phyloP scores from a whole-genome alignment of 2,113 vertebrate genomes.

The Tachysurus fulvidraco region DNA sequence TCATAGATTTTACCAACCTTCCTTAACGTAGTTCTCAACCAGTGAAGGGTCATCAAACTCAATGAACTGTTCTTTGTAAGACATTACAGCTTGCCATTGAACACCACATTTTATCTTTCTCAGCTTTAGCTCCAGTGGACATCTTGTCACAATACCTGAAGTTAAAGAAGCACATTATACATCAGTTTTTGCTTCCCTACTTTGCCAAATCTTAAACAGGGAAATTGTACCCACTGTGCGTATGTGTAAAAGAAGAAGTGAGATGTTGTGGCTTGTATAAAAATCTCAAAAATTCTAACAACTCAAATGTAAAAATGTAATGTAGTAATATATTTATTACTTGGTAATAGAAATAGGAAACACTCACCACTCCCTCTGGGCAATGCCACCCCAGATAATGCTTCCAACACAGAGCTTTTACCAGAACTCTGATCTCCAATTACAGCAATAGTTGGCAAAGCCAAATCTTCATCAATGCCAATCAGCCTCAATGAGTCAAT shows the following conservation, averaged over 20 bases:
- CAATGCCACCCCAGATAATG: constrained; percentile 60
- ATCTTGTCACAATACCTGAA: constrained; percentile 60
- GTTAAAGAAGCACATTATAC: not conserved
- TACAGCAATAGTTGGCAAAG: constrained; percentile 55
- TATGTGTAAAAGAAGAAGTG: not conserved
- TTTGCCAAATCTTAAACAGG: not conserved
- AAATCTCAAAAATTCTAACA: too few relatives aligned
- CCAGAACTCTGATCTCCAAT: constrained; percentile 58
- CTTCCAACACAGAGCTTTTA: constrained; percentile 63
- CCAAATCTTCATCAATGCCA: constrained; percentile 53
- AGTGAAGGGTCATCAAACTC: constrained; percentile 48
- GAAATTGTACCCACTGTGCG: not conserved
- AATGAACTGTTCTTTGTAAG: constrained; percentile 30
- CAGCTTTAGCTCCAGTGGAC: constrained; percentile 56
- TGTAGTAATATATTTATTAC: not conserved
- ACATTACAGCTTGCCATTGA: constrained; percentile 46
- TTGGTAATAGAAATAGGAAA: not conserved
- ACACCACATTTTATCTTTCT: constrained; percentile 45
- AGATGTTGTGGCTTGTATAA: not conserved
- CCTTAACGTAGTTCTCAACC: constrained; percentile 46
- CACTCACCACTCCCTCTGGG: constrained; percentile 59
- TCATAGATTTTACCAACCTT: constrained; percentile 29
- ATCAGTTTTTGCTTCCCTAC: not conserved
- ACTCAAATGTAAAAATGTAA: too few relatives aligned
- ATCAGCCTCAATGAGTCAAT: constrained; percentile 50